Conservation (phyloP, 2,888 invertebrate species). For the Iselma pallidipennis region DNA sequence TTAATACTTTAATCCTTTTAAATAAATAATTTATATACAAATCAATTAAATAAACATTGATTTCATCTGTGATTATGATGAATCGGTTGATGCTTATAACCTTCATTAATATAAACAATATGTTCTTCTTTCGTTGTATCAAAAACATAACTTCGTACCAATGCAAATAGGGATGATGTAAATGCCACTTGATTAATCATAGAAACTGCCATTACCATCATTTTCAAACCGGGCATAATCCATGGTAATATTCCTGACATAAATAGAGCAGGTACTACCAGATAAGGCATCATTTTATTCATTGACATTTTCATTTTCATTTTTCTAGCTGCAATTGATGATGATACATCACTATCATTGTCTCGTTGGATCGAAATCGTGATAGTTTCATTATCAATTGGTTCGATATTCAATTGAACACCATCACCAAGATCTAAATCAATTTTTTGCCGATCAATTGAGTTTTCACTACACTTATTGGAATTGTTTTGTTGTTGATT, state of each 20-base stretch:
- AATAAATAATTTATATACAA: not conserved
- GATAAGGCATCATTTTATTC: constrained; percentile 55
- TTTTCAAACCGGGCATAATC: constrained; percentile 68
- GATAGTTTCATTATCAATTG: not conserved
- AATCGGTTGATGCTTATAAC: constrained; percentile 56
- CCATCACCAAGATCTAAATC: not conserved
- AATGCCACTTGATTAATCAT: constrained; percentile 72
- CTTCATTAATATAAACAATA: constrained; percentile 63
- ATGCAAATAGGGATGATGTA: constrained; percentile 62
- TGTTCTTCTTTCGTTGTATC: constrained; percentile 60
- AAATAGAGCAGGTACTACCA: constrained; percentile 66
- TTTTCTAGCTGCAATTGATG: not conserved
- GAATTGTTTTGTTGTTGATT: constrained; percentile 1
- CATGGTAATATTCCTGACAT: constrained; percentile 71
- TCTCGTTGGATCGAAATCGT: not conserved
- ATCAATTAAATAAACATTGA: not conserved
- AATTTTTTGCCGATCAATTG: too few relatives aligned
- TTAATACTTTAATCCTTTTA: not conserved
- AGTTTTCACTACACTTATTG: not conserved
- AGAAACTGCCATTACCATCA: constrained; percentile 65
- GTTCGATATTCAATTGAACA: not conserved
- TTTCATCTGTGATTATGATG: not conserved
- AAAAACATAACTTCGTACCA: constrained; percentile 64
- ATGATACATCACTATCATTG: not conserved
- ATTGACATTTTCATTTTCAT: constrained; percentile 21